These are phyloP conservation scores for Holotrichia oblita DNA, from an alignment of 1,140 invertebrate genomes.

Conservation along the genomic window DNA sequence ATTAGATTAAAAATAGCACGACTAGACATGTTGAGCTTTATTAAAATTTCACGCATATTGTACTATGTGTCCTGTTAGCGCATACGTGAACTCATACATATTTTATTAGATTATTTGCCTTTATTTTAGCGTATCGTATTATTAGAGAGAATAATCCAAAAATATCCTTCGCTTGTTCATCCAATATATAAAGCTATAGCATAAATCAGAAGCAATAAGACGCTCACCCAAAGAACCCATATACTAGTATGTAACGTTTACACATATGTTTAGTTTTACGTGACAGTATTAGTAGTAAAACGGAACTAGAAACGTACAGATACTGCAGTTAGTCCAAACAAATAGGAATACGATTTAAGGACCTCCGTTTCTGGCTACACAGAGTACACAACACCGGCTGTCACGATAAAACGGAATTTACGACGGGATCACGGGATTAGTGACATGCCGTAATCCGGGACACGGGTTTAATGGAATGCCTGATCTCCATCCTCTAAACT, in stretches of 20 bases:
- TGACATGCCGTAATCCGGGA: constrained; percentile 49
- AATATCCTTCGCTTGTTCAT: too few species aligned
- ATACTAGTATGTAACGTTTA: background rate
- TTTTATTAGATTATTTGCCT: too few species aligned
- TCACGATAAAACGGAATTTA: constrained; percentile 50
- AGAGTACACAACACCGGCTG: constrained; percentile 44
- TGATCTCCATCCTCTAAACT: constrained; percentile 47
- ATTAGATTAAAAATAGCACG: too few species aligned
- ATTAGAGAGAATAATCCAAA: too few species aligned
- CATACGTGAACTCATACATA: too few species aligned
- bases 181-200: too few species aligned
- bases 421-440: constrained; percentile 50
- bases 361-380: constrained; percentile 30
- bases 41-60: too few species aligned
- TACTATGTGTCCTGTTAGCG: too few species aligned
- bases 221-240: background rate
- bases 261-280: constrained; percentile 25
- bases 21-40: too few species aligned
- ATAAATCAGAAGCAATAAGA: background rate
- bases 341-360: constrained; percentile 43
- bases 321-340: constrained; percentile 37
- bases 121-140: too few species aligned
- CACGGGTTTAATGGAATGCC: constrained; percentile 47
- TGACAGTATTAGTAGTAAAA: constrained; percentile 7
- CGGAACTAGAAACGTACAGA: constrained; percentile 33